phyloP scores from a whole-genome alignment of 2,888 invertebrate genomes.

The Graphium colonna region DNA sequence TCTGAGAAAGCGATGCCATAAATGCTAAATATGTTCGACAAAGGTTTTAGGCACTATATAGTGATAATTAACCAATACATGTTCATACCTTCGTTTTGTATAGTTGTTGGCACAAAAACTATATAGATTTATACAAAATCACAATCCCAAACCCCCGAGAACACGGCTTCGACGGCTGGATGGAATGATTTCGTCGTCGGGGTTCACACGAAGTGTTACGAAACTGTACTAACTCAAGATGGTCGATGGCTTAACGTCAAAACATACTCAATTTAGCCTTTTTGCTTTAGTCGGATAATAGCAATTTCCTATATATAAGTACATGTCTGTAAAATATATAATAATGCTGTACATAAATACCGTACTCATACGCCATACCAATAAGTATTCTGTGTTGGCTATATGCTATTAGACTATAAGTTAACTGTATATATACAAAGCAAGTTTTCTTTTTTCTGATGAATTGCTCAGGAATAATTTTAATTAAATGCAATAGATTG shows the following conservation, averaged over 20 bases:
- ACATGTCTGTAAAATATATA: slow-evolving; percentile 34
- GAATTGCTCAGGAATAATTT: slow-evolving; percentile 2
- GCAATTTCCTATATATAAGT: slow-evolving; percentile 54
- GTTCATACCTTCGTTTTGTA: slow-evolving; percentile 71
- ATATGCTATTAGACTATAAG: slow-evolving; percentile 17
- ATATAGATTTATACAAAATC: slow-evolving; percentile 70
- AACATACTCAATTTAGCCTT: slow-evolving; percentile 37
- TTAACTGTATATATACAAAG: slow-evolving; percentile 19
- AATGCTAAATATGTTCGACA: slow-evolving; percentile 68
- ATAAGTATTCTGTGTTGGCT: slow-evolving; percentile 20
- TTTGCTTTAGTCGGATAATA: slow-evolving; percentile 60
- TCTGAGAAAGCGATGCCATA: slow-evolving; percentile 78
- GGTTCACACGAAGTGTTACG: slow-evolving; percentile 65
- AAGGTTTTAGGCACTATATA: slow-evolving; percentile 47
- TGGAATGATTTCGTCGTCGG: slow-evolving; percentile 80
- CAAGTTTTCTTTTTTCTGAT: slow-evolving; percentile 17
- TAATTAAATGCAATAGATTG: background rate
- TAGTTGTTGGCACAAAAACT: slow-evolving; percentile 76
- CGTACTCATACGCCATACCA: slow-evolving; percentile 34
- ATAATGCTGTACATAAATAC: slow-evolving; percentile 21
- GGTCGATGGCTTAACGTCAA: slow-evolving; percentile 39
- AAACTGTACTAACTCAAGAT: slow-evolving; percentile 52
- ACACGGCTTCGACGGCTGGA: slow-evolving; percentile 79
- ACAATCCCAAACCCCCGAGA: slow-evolving; percentile 77
- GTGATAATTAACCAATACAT: slow-evolving; percentile 41